These are phyloP conservation scores for Chrysopa pallens DNA, from an alignment of 1,140 invertebrate species.

Conservation along the genomic window DNA sequence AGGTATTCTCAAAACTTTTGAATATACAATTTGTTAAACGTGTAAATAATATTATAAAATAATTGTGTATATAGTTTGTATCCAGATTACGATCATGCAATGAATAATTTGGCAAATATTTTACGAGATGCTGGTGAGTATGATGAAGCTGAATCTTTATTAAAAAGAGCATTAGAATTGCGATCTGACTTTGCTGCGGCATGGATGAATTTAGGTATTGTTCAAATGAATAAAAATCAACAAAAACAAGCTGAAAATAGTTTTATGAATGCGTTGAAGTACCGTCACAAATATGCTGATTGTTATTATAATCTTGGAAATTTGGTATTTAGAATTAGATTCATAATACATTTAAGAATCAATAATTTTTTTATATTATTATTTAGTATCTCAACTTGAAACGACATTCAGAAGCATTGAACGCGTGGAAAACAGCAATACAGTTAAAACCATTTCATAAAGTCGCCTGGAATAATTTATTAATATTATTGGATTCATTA, in stretches of 20 bases:
- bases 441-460: conserved; percentile 54
- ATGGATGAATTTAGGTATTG: conserved; percentile 96
- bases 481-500: conserved; percentile 73
- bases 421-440: conserved; percentile 67
- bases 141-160: conserved; percentile 53
- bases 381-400: conserved; percentile 37
- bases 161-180: conserved; percentile 52
- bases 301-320: conserved; percentile 91
- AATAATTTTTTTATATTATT: conserved; percentile 4
- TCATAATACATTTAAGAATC: conserved; percentile 1
- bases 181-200: conserved; percentile 80
- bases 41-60: no score
- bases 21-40: no score
- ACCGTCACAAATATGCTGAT: conserved; percentile 71
- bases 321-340: conserved; percentile 35
- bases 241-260: conserved; percentile 54
- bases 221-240: conserved; percentile 56
- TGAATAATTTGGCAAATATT: conserved; percentile 94
- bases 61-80: conserved; percentile 42
- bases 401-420: conserved; percentile 31
- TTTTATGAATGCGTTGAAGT: conserved; percentile 58
- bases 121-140: conserved; percentile 59
- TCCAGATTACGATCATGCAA: conserved; percentile 85
- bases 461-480: conserved; percentile 80
- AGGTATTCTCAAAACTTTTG: conserved; percentile 1